Evolutionary conservation across 2,113 vertebrate species (phyloP).

Genomic region (Maccullochella peelii): DNA sequence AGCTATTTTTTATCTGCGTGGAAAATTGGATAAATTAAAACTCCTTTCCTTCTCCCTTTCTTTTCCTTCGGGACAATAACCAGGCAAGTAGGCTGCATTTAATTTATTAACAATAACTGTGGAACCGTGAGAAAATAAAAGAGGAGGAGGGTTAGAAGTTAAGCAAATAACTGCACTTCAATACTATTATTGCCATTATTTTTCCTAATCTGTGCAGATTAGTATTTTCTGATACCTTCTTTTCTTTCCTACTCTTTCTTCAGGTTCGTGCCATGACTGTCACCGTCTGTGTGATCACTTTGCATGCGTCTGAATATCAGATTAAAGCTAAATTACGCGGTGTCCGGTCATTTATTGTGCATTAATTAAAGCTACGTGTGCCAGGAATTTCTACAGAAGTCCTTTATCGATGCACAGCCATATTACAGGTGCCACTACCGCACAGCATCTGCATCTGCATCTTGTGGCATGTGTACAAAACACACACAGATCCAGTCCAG

Average conservation of each 20-base stretch:
- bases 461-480: not conserved
- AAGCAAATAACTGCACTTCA: not conserved
- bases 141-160: constrained; percentile 21
- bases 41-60: not conserved
- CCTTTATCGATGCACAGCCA: not conserved
- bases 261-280: rapidly evolving
- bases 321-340: not conserved
- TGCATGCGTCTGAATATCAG: not conserved
- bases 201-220: not conserved
- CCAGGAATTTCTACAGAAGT: not conserved
- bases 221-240: not conserved
- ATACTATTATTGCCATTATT: not conserved
- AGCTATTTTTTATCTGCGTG: not conserved
- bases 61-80: not conserved
- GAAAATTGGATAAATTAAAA: not conserved
- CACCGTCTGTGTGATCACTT: not conserved
- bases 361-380: not conserved
- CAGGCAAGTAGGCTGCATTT: not conserved
- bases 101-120: not conserved
- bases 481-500: not conserved
- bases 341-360: too few species aligned
- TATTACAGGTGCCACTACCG: not conserved
- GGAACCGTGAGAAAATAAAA: not conserved
- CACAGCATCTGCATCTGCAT: not conserved
- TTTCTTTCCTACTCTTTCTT: rapidly evolving